Percentiles rank a stretch among this genome's conserved stretches.
Conservation (phyloP, 2,888 invertebrate genomes). For the Nemoura dubitans region DNA sequence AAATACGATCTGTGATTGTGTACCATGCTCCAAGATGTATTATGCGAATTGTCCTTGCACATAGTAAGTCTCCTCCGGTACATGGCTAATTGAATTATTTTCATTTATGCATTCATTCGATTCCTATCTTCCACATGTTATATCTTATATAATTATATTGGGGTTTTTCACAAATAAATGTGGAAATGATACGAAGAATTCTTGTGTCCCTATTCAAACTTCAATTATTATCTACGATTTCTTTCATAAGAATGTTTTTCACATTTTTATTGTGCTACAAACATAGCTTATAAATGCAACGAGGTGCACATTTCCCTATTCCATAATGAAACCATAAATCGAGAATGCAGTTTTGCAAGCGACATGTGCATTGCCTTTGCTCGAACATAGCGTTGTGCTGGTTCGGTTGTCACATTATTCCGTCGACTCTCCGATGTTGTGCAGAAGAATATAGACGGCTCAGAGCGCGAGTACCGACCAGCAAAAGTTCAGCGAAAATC, state of each 20-base stretch:
- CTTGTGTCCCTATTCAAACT: not conserved
- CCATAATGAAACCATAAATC: not conserved
- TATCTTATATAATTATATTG: too few relatives aligned
- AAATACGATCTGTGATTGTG: not conserved
- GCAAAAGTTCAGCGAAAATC: not conserved
- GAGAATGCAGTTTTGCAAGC: not conserved
- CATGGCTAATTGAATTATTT: too few relatives aligned
- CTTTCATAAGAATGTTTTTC: not conserved
- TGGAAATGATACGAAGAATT: too few relatives aligned
- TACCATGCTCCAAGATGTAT: not conserved
- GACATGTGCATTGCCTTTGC: not conserved
- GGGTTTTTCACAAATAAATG: too few relatives aligned
- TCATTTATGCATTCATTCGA: too few relatives aligned
- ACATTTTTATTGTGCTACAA: not conserved
- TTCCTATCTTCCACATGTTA: too few relatives aligned
- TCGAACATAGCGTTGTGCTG: not conserved
- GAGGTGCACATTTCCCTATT: not conserved
- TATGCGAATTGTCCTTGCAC: not conserved
- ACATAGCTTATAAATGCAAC: not conserved
- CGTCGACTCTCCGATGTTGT: not conserved
- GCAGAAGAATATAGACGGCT: not conserved
- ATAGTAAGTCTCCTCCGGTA: not conserved
- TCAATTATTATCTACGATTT: not conserved
- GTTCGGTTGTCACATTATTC: not conserved
- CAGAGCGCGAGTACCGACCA: not conserved